A percentile compares a stretch with the other conserved stretches of the same genome.
Conservation (phyloP, 2,888 invertebrate genomes). For the Fragum fragum region DNA sequence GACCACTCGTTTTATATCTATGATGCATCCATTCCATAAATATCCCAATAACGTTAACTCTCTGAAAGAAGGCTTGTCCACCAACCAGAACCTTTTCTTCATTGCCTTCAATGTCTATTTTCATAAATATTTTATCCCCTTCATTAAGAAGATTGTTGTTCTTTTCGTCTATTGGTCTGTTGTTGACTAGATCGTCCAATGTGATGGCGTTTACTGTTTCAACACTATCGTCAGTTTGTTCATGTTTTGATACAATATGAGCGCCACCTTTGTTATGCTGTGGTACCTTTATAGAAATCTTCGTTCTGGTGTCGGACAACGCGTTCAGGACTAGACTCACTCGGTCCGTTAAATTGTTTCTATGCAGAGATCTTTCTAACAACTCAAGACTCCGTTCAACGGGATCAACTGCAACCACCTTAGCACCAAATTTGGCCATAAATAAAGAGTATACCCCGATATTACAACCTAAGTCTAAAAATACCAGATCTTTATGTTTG, state of each 20-base stretch:
- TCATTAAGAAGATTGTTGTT: slow-evolving; percentile 41
- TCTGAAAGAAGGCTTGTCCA: slow-evolving; percentile 63
- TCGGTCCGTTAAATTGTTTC: slow-evolving; percentile 52
- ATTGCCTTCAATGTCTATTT: slow-evolving; percentile 80
- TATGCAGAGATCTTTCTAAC: slow-evolving; percentile 59
- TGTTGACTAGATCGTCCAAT: slow-evolving; percentile 69
- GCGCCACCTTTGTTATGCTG: slow-evolving; percentile 74
- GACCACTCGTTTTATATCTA: slow-evolving; percentile 60
- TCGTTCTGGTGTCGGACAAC: slow-evolving; percentile 67
- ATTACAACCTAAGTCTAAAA: slow-evolving; percentile 75
- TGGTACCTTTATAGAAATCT: slow-evolving; percentile 61
- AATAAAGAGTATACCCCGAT: slow-evolving; percentile 73
- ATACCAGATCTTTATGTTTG: slow-evolving; percentile 40
- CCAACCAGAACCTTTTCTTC: slow-evolving; percentile 69
- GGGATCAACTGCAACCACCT: slow-evolving; percentile 70
- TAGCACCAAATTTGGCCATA: slow-evolving; percentile 67
- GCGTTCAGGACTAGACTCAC: slow-evolving; percentile 74
- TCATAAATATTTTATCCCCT: slow-evolving; percentile 71
- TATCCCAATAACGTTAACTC: slow-evolving; percentile 71
- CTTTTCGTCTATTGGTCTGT: neutral
- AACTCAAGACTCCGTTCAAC: slow-evolving; percentile 60
- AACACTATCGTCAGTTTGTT: neutral
- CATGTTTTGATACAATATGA: slow-evolving; percentile 52
- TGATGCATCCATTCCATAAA: slow-evolving; percentile 81
- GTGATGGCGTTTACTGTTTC: slow-evolving; percentile 66